Base-by-base conservation (phyloP, 2,797 vertebrate species). In the Borostomias antarcticus region DNA sequence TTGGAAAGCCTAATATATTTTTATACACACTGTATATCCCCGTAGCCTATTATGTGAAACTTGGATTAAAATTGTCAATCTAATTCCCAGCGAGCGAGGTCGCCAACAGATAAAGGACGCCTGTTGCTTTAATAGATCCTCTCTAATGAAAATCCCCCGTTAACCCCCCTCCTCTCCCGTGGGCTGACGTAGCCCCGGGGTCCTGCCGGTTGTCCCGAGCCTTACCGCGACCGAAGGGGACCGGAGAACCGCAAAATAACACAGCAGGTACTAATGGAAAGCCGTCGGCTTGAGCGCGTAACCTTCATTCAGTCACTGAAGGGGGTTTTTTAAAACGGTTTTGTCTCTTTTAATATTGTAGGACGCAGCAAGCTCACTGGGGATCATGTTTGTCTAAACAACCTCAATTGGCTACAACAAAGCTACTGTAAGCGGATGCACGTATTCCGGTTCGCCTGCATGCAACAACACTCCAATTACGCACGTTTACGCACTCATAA, bases 301-400 rank as follows among this genome's bases (percentile, higher is more conserved):
- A 45, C 40, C 7, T 45, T 11, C n/a, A n/a, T n/a, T 11, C 33
- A 25, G 23, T 9, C 25, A 71, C 65, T 65, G 30, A 70, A 53
- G 43, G 33, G 11, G 62, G 70, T 69, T 76, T 45, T 53, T 61
- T 40, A 48, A 17, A 66, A 40, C 43, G 48, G 7, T 48, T 30
- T 73, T 68, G 67, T 30, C 11, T 8, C 29, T 51, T 59, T 60
- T 35, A 53, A 37, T 28, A 25, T 26, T 47, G 64, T 35, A 53
- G n/a, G 47, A 70, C 56, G 61, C 70, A 69, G 70, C 63, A 68
- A 67, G 58, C 40, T 54, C 23, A 53, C 19, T 64, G 64, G 59
- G 32, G 40, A 58, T 66, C 50, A 59, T 53, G 19, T 33, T 56
- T 57, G 11, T 15, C 32, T 40, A 37, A 45, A 45, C n/a, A 45